These are phyloP conservation scores for Paradoxurus hermaphroditus DNA, from an alignment of 2,113 vertebrate genomes.

Conservation along the genomic window DNA sequence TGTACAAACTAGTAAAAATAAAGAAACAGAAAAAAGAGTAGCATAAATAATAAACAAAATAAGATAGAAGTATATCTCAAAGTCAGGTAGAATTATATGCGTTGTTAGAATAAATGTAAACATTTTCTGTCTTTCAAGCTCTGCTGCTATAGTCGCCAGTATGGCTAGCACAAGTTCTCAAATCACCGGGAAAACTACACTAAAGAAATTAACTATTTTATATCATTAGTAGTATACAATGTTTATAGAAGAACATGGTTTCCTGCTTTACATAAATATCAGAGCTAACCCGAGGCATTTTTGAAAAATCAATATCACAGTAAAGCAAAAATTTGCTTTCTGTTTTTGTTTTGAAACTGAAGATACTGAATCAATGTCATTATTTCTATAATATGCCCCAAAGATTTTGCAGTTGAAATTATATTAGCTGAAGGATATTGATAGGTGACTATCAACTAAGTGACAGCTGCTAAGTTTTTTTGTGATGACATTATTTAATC, in stretches of 20 bases:
- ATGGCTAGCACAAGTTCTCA: not conserved
- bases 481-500: not conserved
- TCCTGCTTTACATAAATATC: not conserved
- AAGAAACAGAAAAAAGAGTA: not conserved
- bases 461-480: conserved; percentile 1
- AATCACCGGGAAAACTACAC: not conserved
- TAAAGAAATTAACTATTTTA: not conserved
- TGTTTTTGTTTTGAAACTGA: not conserved
- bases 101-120: not conserved
- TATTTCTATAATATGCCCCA: not conserved
- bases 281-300: not conserved
- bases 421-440: not conserved
- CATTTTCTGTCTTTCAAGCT: conserved; percentile 9
- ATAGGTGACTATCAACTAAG: not conserved
- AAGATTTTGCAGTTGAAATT: not conserved
- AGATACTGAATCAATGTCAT: not conserved
- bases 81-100: not conserved
- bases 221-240: not conserved
- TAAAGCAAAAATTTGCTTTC: not conserved
- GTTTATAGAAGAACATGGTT: not conserved
- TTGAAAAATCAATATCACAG: not conserved
- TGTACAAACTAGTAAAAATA: not conserved
- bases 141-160: not conserved
- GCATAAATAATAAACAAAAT: conserved; percentile 27
- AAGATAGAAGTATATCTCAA: not conserved